Evolutionary conservation across 2,888 invertebrate genomes (phyloP).

Genomic region (Odontomyia ornata): DNA sequence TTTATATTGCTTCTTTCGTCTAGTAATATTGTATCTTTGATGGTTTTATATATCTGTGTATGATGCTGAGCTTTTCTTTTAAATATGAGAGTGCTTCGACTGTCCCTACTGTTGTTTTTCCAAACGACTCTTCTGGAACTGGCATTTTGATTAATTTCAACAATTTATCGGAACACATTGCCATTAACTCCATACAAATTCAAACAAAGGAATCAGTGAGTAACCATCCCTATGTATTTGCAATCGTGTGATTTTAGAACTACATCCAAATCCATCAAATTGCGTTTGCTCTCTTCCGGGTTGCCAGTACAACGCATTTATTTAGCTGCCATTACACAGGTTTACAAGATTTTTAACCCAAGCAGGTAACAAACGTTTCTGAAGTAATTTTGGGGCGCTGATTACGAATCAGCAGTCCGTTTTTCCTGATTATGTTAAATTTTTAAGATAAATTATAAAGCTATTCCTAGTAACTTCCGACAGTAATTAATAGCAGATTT

Average conservation of each 20-base stretch:
- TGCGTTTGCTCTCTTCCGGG: slow-evolving; percentile 95
- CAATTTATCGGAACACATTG: slow-evolving; percentile 97
- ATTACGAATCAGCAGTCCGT: no score
- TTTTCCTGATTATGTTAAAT: no score
- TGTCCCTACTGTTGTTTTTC: slow-evolving; percentile 97
- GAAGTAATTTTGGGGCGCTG: no score
- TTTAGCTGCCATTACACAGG: slow-evolving; percentile 97
- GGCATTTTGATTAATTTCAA: slow-evolving; percentile 84
- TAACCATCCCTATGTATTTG: slow-evolving; percentile 95
- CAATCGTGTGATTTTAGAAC: slow-evolving; percentile 98
- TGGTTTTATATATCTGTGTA: slow-evolving; percentile 98
- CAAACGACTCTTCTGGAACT: slow-evolving; percentile 95
- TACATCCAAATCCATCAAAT: slow-evolving; percentile 98
- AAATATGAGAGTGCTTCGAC: slow-evolving; percentile 96
- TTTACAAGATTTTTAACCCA: no score
- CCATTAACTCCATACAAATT: slow-evolving; percentile 99
- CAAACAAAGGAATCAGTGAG: slow-evolving; percentile 97
- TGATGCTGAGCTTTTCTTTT: slow-evolving; percentile 96
- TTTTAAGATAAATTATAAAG: no score
- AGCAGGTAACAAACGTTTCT: no score
- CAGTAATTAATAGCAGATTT: no score
- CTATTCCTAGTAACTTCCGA: no score
- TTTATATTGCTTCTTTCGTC: slow-evolving; percentile 96
- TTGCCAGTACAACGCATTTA: slow-evolving; percentile 98
- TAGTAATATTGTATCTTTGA: slow-evolving; percentile 97